phyloP scores from a whole-genome alignment of 53 echinoderm and acorn worm genomes.

The Temnopleurus reevesii region DNA sequence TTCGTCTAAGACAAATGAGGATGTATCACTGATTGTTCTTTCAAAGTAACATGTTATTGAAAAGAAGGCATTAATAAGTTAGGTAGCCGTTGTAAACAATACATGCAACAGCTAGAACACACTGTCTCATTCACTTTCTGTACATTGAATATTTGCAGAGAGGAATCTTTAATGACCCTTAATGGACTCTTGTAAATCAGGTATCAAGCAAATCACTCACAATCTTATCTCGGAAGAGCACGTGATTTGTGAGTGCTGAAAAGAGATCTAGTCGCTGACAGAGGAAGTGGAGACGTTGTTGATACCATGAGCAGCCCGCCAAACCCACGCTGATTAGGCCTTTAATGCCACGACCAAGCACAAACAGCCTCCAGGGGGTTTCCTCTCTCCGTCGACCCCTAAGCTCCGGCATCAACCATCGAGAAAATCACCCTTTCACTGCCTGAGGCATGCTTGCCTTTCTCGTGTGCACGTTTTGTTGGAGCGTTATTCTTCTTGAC shows the following conservation, averaged over 20 bases:
- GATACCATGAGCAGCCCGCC: conserved; percentile 6
- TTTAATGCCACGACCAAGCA: conserved; percentile 1
- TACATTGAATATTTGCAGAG: not conserved
- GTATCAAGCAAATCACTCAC: not conserved
- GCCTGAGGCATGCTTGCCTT: not conserved
- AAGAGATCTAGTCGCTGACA: not conserved
- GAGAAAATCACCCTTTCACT: conserved; percentile 8
- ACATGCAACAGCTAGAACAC: not conserved
- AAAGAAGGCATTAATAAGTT: not conserved
- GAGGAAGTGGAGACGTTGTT: not conserved
- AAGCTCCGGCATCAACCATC: conserved; percentile 31
- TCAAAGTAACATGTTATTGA: not conserved
- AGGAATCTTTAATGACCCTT: conserved; percentile 19
- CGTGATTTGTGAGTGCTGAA: not conserved
- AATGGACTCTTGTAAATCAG: not conserved
- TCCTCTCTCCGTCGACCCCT: not conserved
- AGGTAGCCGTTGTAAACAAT: not conserved
- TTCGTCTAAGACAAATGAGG: no score
- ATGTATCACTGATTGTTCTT: no score
- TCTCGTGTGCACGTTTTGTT: conserved; percentile 10
- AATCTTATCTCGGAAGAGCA: not conserved
- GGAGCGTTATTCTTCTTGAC: not conserved
- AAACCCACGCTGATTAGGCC: not conserved
- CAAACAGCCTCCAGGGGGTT: not conserved
- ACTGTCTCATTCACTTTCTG: not conserved